A percentile compares a stretch with the other conserved stretches of the same genome.
These are phyloP conservation scores for Automeris io DNA, from an alignment of 2,888 invertebrate genomes.

Conservation along the genomic window DNA sequence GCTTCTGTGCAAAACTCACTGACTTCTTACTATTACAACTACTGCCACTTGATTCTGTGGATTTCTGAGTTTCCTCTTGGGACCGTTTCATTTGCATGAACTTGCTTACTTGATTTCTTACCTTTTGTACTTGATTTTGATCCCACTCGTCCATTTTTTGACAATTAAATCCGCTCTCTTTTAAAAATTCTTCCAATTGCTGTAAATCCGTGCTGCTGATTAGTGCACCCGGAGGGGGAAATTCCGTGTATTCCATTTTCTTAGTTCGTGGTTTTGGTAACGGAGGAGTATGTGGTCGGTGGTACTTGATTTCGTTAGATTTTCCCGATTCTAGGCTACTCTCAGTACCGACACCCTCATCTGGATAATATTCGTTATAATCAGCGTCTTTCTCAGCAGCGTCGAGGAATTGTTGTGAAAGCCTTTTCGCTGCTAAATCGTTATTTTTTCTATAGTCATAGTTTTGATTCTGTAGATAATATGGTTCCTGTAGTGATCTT, in stretches of 20 bases:
- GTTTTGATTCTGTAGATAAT: constrained; percentile 76
- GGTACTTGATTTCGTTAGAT: constrained; percentile 69
- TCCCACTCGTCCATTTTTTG: constrained; percentile 82
- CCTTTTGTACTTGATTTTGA: constrained; percentile 82
- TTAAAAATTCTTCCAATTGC: constrained; percentile 83
- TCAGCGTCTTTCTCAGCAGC: constrained; percentile 74
- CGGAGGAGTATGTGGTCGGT: constrained; percentile 71
- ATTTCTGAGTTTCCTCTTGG: constrained; percentile 79
- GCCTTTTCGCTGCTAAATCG: constrained; percentile 68
- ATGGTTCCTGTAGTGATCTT: constrained; percentile 86
- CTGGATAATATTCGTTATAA: constrained; percentile 74
- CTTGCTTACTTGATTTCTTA: constrained; percentile 83
- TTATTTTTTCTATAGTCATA: constrained; percentile 70
- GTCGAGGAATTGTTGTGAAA: constrained; percentile 71
- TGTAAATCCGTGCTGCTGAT: constrained; percentile 80
- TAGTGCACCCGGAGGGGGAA: constrained; percentile 67
- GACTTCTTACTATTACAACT: constrained; percentile 82
- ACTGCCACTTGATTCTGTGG: constrained; percentile 76
- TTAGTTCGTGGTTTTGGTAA: constrained; percentile 69
- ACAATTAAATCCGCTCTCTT: constrained; percentile 82
- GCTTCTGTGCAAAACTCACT: constrained; percentile 85
- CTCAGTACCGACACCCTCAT: constrained; percentile 80
- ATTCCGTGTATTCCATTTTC: constrained; percentile 68
- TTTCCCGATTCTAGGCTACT: constrained; percentile 78
- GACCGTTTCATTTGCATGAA: constrained; percentile 83